These are phyloP conservation scores for Philopotamus ludificatus DNA, from an alignment of 1,140 invertebrate genomes.

Conservation along the genomic window DNA sequence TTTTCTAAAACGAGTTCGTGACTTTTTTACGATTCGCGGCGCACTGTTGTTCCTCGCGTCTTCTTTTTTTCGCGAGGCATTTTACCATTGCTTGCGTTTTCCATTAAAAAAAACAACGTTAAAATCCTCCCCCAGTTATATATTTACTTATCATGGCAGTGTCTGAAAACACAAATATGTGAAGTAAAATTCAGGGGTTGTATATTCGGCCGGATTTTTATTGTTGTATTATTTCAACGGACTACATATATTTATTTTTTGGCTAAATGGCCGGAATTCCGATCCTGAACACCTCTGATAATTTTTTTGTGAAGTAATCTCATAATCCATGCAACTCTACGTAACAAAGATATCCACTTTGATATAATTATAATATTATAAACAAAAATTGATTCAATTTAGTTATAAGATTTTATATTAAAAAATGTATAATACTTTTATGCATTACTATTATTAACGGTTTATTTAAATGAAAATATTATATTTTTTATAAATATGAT, in stretches of 20 bases:
- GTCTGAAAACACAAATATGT: slow-evolving; percentile 1
- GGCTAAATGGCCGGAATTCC: background rate
- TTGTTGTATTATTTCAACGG: too few relatives aligned
- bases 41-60: slow-evolving; percentile 28
- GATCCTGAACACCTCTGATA: background rate
- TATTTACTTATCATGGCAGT: slow-evolving; percentile 39
- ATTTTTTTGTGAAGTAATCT: background rate
- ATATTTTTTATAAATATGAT: too few relatives aligned
- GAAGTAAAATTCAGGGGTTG: slow-evolving; percentile 16
- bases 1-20: slow-evolving; percentile 42
- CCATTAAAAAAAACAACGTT: slow-evolving; percentile 41
- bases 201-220: too few relatives aligned
- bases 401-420: too few relatives aligned
- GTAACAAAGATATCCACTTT: too few relatives aligned
- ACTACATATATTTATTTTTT: too few relatives aligned
- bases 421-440: too few relatives aligned
- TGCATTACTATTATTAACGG: too few relatives aligned
- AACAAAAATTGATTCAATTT: too few relatives aligned
- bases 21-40: slow-evolving; percentile 42
- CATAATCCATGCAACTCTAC: too few relatives aligned
- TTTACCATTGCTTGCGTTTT: slow-evolving; percentile 42
- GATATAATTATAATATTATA: too few relatives aligned
- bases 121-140: slow-evolving; percentile 37
- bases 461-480: too few relatives aligned
- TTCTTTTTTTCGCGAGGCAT: slow-evolving; percentile 38